Percentiles rank a stretch among this genome's conserved stretches.
These are phyloP conservation scores for Limenitis arthemis DNA, from an alignment of 2,888 invertebrate species.

Conservation along the genomic window DNA sequence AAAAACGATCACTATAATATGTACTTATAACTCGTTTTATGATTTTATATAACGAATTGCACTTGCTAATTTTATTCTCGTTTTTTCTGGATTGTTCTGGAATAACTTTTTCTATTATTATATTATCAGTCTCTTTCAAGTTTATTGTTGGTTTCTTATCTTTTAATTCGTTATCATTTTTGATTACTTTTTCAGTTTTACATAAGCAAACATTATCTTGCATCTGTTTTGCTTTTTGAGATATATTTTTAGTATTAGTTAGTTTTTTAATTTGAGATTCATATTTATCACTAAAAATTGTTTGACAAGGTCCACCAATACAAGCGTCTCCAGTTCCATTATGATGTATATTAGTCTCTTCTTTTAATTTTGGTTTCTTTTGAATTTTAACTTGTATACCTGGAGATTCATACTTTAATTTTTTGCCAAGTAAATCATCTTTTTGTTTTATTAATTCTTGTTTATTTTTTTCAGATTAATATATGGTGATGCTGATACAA, in stretches of 20 bases:
- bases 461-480: slow-evolving; percentile 6
- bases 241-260: not conserved
- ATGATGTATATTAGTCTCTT: not conserved
- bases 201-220: too few species aligned
- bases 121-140: not conserved
- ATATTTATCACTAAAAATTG: not conserved
- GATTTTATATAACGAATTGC: not conserved
- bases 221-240: not conserved
- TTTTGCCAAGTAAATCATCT: not conserved
- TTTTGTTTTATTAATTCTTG: not conserved
- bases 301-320: slow-evolving; percentile 7
- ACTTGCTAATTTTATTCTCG: not conserved
- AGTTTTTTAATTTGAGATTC: not conserved
- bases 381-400: not conserved
- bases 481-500: slow-evolving; percentile 22
- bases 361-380: slow-evolving; percentile 1
- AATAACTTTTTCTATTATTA: not conserved
- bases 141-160: not conserved
- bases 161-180: not conserved
- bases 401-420: not conserved
- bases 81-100: not conserved
- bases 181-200: not conserved
- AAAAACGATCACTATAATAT: not conserved
- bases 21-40: slow-evolving; percentile 1
- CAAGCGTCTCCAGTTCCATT: slow-evolving; percentile 12